Percentiles rank a stretch among this genome's conserved stretches.
Evolutionary conservation across 2,888 invertebrate genomes (phyloP).

Genomic region (Phlogophora meticulosa): DNA sequence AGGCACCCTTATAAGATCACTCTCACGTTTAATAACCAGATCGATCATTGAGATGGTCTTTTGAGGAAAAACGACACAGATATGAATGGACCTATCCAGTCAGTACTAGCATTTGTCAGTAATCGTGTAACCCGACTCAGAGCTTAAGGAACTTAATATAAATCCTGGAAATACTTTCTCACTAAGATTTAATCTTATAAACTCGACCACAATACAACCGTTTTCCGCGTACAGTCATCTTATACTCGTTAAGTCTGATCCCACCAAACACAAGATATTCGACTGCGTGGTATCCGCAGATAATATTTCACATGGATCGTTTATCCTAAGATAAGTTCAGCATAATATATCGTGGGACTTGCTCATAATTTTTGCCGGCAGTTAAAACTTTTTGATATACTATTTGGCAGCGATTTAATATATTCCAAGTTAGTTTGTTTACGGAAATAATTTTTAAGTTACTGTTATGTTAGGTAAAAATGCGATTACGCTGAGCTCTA

Average conservation of each 20-base stretch:
- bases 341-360: conserved; percentile 57
- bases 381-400: conserved; percentile 64
- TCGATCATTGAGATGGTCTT: no score
- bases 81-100: no score
- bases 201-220: conserved; percentile 21
- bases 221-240: conserved; percentile 60
- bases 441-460: conserved; percentile 56
- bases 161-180: no score
- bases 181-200: conserved; percentile 1
- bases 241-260: conserved; percentile 68
- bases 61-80: no score
- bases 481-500: conserved; percentile 17
- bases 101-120: no score
- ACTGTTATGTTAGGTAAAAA: conserved; percentile 37
- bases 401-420: conserved; percentile 59
- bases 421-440: conserved; percentile 55
- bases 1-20: no score
- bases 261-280: conserved; percentile 56
- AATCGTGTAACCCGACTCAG: no score
- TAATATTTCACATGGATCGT: conserved; percentile 64
- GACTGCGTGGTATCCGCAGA: conserved; percentile 40
- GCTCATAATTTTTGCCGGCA: conserved; percentile 58
- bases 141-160: no score
- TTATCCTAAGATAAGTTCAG: conserved; percentile 52
- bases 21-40: no score